Evolutionary conservation across 2,888 invertebrate species (phyloP), one percentile per base, ranked within the genome.

Genomic region (Caenorhabditis sinica): DNA sequence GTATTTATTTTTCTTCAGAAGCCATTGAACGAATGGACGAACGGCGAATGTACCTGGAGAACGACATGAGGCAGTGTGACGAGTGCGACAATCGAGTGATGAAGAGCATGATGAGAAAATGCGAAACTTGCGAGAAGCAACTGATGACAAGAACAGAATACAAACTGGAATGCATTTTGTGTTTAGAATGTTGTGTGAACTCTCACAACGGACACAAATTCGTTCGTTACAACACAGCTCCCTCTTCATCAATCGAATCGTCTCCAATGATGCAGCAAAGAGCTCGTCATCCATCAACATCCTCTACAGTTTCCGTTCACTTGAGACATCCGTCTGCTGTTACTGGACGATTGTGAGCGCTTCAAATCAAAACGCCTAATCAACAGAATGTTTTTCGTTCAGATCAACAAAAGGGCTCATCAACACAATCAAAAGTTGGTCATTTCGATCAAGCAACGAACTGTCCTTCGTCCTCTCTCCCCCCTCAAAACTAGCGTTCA

Each of bases 111-210:
- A n/a, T 83, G 28, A 33, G 83, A 40, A 58, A 53, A 23, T 83
- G 83, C 33, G 73, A 73, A 28, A 73, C 83, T 2, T 83, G 83
- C 45, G 83, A 77, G 30, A 72, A 61, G 30, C 83, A 83, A 25
- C 68, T 83, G 8, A 36, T 72, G 23, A 71, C 72, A 36, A 45
- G 77, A 63, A 77, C 83, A 20, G 83, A 83, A 49, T 71, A 75
- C 58, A 65, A 72, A 53, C 25, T 83, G 51, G 83, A 83, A 25
- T 83, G 83, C 40, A 72, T 83, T 8, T 61, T 83, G 13, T 91
- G 91, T 65, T 77, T 91, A 36, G 91, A 91, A 74, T 91, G 91
- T 65, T 91, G 91, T 83, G 91, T 91, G 20, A 90, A 90, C 60
- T 63, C 79, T n/a, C 91, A 91, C 80, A 91, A 91, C 77, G 90